Evolutionary conservation across 2,113 vertebrate genomes (phyloP), one percentile per base, ranked within the genome.

Genomic region (Artemisiospiza belli): DNA sequence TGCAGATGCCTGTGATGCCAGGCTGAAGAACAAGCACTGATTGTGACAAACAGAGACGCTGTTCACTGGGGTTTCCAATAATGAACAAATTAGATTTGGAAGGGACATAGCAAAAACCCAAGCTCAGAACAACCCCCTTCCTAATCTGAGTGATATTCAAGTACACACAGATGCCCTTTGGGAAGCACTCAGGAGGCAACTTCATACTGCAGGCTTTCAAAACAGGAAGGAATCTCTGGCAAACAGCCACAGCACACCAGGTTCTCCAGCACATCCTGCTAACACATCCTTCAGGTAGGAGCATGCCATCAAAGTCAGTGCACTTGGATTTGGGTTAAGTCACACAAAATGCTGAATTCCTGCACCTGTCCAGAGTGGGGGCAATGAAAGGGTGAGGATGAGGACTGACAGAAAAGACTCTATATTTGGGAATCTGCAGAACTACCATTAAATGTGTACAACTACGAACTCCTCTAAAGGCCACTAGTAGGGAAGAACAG

Each of bases 41-140:
- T 35, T 96, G 95, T 95, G 87, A 74, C 70, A 86, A 94, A 97
- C 93, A 96, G 93, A 96, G 88, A 77, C 0, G 0, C 83, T 43
- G 43, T 96, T 97, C 93, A 96, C 64, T 94, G 66, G 18, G 14
- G 43, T 78, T 90, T 83, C 93, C 85, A 85, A n/a, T 86, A 81
- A 93, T 3, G 49, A 94, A 90, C 79, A 88, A 88, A 89, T 62
- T 80, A 69, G 68, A 75, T 83, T 90, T 93, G 88, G 94, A 95
- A 94, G n/a, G 64, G 58, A 81, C 73, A 64, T 2, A 68, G 64
- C 64, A 75, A 90, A 94, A 80, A 69, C 27, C 27, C 59, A 85
- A 62, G 44, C 11, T 83, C 63, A 90, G 78, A 90, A 90, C 64
- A 87, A 17, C 18, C 44, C 30, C 22, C 82, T 80, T 75, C 75